phyloP scores from a whole-genome alignment of 2,797 vertebrate species.

The Balearica regulorum region DNA sequence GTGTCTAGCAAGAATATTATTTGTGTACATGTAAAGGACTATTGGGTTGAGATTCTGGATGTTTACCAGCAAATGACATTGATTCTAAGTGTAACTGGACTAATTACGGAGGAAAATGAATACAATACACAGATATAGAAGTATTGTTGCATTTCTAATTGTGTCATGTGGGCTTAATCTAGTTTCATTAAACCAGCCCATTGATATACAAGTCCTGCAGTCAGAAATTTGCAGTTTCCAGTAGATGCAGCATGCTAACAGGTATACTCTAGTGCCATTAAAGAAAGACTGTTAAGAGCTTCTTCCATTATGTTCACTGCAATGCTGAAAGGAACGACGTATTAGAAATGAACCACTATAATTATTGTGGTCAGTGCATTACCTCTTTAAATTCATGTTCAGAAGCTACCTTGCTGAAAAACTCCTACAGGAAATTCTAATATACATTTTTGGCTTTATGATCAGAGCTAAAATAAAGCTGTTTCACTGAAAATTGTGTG shows the following conservation, averaged over 20 bases:
- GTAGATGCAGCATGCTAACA: not conserved
- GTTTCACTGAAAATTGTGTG: not conserved
- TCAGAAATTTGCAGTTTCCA: not conserved
- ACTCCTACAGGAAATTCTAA: not conserved
- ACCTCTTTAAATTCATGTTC: conserved; percentile 6
- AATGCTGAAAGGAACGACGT: not conserved
- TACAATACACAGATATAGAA: not conserved
- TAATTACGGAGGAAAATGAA: not conserved
- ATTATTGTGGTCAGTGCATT: not conserved
- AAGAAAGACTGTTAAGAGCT: not conserved
- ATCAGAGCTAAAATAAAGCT: not conserved
- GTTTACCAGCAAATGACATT: not conserved
- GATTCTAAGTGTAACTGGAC: not conserved
- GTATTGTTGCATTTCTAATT: not conserved
- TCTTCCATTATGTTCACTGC: not conserved
- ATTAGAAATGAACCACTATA: not conserved
- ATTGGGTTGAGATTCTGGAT: not conserved
- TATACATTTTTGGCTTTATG: not conserved
- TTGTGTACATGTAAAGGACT: not conserved
- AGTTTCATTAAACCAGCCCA: not conserved
- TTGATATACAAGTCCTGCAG: not conserved
- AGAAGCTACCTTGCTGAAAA: not conserved
- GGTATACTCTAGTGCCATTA: too few relatives aligned
- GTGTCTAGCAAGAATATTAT: not conserved
- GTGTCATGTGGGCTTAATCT: not conserved